Percentiles rank a stretch among this genome's conserved stretches.
phyloP scores from a whole-genome alignment of 2,888 invertebrate genomes.

The Acrocyrtus sp. region DNA sequence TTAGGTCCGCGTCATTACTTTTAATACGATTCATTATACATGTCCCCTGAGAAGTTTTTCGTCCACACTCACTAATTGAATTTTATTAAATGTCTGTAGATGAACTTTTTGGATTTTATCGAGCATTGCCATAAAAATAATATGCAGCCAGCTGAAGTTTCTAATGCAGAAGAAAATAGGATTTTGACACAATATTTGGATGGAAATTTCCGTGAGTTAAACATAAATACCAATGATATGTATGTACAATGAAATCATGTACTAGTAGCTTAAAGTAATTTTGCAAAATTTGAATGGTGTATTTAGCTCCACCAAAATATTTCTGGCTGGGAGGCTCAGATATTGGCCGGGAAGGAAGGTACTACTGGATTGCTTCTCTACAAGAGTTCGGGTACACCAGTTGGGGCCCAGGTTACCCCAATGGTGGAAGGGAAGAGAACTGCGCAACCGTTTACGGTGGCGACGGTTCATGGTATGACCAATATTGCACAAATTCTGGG shows the following conservation, averaged over 20 bases:
- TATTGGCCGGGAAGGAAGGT: constrained; percentile 84
- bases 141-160: constrained; percentile 26
- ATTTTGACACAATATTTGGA: constrained; percentile 22
- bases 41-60: too few species aligned
- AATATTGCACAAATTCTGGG: constrained; percentile 29
- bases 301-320: constrained; percentile 32
- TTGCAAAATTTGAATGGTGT: background rate
- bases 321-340: constrained; percentile 85
- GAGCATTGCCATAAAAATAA: constrained; percentile 28
- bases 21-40: too few species aligned
- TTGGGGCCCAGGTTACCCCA: constrained; percentile 37
- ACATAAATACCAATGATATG: background rate
- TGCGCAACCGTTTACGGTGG: constrained; percentile 38
- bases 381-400: constrained; percentile 77
- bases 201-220: constrained; percentile 28
- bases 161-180: constrained; percentile 11
- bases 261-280: too few species aligned
- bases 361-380: constrained; percentile 95
- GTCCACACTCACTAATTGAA: too few species aligned
- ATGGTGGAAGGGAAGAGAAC: constrained; percentile 36
- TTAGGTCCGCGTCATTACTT: too few species aligned
- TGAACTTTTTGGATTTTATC: constrained; percentile 34
- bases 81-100: background rate
- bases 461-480: constrained; percentile 37
- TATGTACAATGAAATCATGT: too few species aligned